These are phyloP conservation scores for Drosophila cyrtoloma DNA, from an alignment of 2,888 invertebrate genomes.

Conservation along the genomic window DNA sequence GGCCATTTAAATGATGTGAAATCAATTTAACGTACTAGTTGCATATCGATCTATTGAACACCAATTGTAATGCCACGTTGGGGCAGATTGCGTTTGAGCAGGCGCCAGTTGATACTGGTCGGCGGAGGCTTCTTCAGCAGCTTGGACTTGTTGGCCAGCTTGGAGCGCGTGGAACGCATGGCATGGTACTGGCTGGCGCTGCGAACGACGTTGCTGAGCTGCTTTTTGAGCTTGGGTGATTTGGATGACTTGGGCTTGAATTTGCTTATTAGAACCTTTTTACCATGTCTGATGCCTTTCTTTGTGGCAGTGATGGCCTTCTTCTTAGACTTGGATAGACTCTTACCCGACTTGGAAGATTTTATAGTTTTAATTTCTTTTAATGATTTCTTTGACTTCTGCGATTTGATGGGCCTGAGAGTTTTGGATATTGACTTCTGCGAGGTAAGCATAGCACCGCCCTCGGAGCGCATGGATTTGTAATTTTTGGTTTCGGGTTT, in stretches of 20 bases:
- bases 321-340: constrained; percentile 21
- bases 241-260: constrained; percentile 25
- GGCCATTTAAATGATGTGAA: not conserved
- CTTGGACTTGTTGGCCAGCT: constrained; percentile 33
- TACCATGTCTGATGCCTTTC: constrained; percentile 42
- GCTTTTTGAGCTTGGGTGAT: constrained; percentile 14
- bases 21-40: too few relatives aligned
- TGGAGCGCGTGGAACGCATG: constrained; percentile 49
- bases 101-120: constrained; percentile 66
- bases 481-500: constrained; percentile 10
- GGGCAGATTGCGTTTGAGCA: constrained; percentile 66
- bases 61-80: constrained; percentile 23
- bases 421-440: constrained; percentile 39
- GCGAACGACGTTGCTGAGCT: constrained; percentile 40
- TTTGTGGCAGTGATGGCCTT: constrained; percentile 14
- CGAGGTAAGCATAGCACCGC: constrained; percentile 47
- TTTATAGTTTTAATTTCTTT: constrained; percentile 40
- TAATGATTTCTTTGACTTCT: constrained; percentile 52
- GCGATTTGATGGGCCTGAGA: constrained; percentile 33
- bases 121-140: constrained; percentile 42
- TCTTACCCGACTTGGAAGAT: constrained; percentile 46
- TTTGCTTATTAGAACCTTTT: constrained; percentile 57
- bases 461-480: constrained; percentile 30
- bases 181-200: constrained; percentile 68
- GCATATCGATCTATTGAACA: constrained; percentile 26